These are phyloP conservation scores for Acipenser ruthenus DNA, from an alignment of 2,797 vertebrate species.

Conservation along the genomic window DNA sequence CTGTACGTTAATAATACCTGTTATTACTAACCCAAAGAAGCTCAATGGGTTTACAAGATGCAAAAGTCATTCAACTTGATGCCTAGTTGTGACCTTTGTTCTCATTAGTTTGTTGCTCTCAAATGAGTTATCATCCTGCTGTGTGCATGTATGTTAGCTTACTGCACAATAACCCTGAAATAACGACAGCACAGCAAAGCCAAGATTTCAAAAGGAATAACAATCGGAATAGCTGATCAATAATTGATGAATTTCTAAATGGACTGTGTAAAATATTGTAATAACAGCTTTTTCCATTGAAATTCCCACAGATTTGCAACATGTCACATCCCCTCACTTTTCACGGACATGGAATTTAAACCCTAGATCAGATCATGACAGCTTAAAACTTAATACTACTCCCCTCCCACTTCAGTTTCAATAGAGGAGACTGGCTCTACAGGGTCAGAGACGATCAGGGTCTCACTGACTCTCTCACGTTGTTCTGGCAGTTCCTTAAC, in stretches of 20 bases:
- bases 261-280: no score
- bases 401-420: background rate
- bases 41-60: no score
- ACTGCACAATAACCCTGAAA: no score
- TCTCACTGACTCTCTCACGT: conserved; percentile 4
- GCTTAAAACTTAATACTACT: background rate
- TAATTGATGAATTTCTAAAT: background rate
- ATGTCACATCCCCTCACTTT: background rate
- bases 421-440: conserved; percentile 10
- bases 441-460: conserved; percentile 16
- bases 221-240: background rate
- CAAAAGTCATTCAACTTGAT: no score
- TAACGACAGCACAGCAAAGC: no score
- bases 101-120: no score
- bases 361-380: background rate
- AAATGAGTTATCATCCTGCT: no score
- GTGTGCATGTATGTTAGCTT: no score
- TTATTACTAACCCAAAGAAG: no score
- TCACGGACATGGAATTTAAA: background rate
- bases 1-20: no score
- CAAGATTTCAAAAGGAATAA: no score
- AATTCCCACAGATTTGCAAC: background rate
- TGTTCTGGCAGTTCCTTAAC: background rate
- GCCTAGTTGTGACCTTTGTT: no score
- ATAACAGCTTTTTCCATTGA: background rate